Percentiles rank a stretch among this genome's conserved stretches.
phyloP scores from a whole-genome alignment of 2,113 vertebrate species.

The Amphiprion percula region DNA sequence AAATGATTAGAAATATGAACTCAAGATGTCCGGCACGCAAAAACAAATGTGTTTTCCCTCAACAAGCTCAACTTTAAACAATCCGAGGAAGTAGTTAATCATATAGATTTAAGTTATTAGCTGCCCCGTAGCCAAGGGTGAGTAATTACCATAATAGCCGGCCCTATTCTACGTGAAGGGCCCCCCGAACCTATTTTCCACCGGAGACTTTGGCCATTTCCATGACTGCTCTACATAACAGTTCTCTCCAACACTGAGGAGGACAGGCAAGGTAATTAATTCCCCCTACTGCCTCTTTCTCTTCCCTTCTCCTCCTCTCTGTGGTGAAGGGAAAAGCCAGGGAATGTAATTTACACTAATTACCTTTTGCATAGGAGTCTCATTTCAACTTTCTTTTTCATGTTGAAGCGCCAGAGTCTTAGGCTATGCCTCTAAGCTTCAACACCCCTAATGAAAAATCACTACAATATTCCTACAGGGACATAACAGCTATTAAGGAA shows the following conservation, averaged over 20 bases:
- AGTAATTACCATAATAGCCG: constrained; percentile 64
- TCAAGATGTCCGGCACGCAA: constrained; percentile 10
- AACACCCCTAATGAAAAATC: constrained; percentile 51
- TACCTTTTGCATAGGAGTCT: constrained; percentile 80
- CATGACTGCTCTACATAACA: constrained; percentile 75
- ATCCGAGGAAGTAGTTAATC: constrained; percentile 54
- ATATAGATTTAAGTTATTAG: constrained; percentile 56
- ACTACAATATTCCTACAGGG: constrained; percentile 46
- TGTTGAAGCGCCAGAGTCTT: constrained; percentile 50
- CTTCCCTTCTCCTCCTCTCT: constrained; percentile 68
- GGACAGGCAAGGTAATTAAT: constrained; percentile 82
- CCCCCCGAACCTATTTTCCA: constrained; percentile 66
- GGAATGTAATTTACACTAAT: constrained; percentile 83
- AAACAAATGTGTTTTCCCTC: constrained; percentile 1
- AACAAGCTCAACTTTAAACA: constrained; percentile 23
- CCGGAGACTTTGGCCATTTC: constrained; percentile 69
- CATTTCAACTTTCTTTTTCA: constrained; percentile 80
- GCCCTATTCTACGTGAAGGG: constrained; percentile 40
- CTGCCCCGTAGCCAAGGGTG: constrained; percentile 38
- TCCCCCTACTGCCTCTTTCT: constrained; percentile 73
- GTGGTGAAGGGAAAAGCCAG: constrained; percentile 68
- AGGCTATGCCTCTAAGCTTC: constrained; percentile 48
- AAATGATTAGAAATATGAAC: background rate
- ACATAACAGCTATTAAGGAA: constrained; percentile 5
- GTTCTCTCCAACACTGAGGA: constrained; percentile 65